Evolutionary conservation across 2,888 invertebrate genomes (phyloP).

Genomic region (Heliconius hortense): DNA sequence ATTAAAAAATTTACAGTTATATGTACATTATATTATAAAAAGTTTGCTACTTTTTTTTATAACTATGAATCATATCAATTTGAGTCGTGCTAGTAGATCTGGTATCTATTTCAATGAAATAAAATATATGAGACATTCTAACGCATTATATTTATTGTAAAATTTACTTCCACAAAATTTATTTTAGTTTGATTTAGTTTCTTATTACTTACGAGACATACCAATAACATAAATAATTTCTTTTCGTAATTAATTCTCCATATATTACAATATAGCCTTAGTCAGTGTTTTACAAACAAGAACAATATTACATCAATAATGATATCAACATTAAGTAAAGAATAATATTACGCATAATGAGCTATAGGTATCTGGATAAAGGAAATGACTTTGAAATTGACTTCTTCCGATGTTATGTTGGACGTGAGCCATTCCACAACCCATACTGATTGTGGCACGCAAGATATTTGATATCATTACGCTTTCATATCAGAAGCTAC

Average conservation of each 20-base stretch:
- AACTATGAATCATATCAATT: neutral
- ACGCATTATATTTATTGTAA: neutral
- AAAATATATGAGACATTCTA: neutral
- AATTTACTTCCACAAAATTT: neutral
- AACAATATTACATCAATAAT: conserved; percentile 1
- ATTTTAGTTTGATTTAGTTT: neutral
- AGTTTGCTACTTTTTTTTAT: neutral
- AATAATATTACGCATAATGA: conserved; percentile 25
- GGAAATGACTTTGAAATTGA: conserved; percentile 33
- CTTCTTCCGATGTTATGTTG: conserved; percentile 35
- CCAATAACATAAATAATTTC: neutral
- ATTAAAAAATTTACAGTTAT: no score
- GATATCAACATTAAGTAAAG: conserved; percentile 12
- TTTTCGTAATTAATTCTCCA: neutral
- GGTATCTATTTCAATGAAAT: neutral
- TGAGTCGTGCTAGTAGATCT: neutral
- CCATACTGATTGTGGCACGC: conserved; percentile 23
- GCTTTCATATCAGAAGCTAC: conserved; percentile 27
- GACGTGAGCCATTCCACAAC: conserved; percentile 24
- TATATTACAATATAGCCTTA: neutral
- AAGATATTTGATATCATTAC: conserved; percentile 26
- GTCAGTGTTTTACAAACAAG: neutral
- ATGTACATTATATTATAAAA: no score
- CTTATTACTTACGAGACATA: neutral
- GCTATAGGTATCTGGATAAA: conserved; percentile 18